A percentile compares a stretch with the other conserved stretches of the same genome.
Conservation (phyloP, 2,797 vertebrate genomes). For the Erethizon dorsatum region DNA sequence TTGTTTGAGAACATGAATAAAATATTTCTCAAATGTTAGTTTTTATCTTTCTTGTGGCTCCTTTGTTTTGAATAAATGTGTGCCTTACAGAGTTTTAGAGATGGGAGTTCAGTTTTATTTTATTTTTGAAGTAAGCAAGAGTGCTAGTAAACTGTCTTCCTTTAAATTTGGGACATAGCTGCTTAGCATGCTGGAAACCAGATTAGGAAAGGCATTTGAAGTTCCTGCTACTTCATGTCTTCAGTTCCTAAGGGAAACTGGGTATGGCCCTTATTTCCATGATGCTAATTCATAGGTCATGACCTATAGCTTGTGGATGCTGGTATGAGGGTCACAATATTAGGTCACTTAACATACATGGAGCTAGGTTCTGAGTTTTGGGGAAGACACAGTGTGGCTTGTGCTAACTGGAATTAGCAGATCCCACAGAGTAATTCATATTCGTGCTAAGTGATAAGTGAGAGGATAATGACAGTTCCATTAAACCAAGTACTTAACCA, state of each 20-base stretch:
- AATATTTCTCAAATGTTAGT: constrained; percentile 31
- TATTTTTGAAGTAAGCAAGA: constrained; percentile 58
- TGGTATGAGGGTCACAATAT: constrained; percentile 87
- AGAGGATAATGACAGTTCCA: constrained; percentile 80
- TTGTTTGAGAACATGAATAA: constrained; percentile 38
- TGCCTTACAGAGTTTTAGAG: constrained; percentile 64
- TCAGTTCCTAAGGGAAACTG: constrained; percentile 86
- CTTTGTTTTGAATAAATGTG: constrained; percentile 51
- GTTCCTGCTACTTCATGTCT: constrained; percentile 77
- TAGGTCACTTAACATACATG: constrained; percentile 87
- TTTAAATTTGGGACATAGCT: constrained; percentile 78
- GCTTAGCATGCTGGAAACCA: constrained; percentile 73
- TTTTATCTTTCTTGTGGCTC: constrained; percentile 62
- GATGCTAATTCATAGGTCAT: constrained; percentile 88
- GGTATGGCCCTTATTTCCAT: constrained; percentile 84
- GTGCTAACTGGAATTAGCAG: constrained; percentile 79
- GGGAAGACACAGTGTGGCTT: constrained; percentile 66
- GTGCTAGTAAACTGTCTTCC: constrained; percentile 78
- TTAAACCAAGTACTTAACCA: constrained; percentile 66
- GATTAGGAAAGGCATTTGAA: constrained; percentile 70
- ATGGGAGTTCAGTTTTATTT: constrained; percentile 72
- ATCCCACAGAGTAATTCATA: constrained; percentile 75
- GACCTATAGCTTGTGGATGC: constrained; percentile 88
- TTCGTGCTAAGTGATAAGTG: constrained; percentile 72
- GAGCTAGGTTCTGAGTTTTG: constrained; percentile 75